Evolutionary conservation across 2,888 invertebrate genomes (phyloP).

Genomic region (Drosophila neotestacea): DNA sequence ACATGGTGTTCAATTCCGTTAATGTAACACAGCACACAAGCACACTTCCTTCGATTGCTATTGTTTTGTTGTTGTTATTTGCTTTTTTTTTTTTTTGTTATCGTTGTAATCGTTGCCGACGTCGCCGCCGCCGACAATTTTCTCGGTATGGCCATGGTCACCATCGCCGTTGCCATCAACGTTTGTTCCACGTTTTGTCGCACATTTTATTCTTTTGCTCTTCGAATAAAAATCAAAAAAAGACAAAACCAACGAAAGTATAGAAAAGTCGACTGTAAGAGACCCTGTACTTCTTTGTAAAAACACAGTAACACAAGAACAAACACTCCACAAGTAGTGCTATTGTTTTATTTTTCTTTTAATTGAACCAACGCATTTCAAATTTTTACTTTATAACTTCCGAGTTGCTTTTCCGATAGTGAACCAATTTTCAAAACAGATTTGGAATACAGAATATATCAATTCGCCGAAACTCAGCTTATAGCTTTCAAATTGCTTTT

Average conservation of each 20-base stretch:
- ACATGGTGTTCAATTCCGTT: constrained; percentile 80
- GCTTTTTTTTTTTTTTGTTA: constrained; percentile 47
- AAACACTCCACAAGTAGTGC: too few relatives aligned
- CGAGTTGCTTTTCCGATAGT: too few relatives aligned
- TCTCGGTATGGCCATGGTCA: constrained; percentile 56
- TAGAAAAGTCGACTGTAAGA: background rate
- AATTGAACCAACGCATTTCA: too few relatives aligned
- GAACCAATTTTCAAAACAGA: too few relatives aligned
- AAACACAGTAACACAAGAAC: too few relatives aligned
- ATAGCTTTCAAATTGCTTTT: too few relatives aligned
- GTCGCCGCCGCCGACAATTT: constrained; percentile 48
- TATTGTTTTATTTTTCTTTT: too few relatives aligned
- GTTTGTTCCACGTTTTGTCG: constrained; percentile 60
- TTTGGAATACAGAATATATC: too few relatives aligned
- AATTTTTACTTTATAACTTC: too few relatives aligned
- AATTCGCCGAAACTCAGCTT: too few relatives aligned
- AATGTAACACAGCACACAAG: constrained; percentile 65
- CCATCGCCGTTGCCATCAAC: constrained; percentile 47
- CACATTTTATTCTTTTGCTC: constrained; percentile 66
- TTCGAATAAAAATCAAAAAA: constrained; percentile 37
- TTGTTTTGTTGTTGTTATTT: constrained; percentile 34
- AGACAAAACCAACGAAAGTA: constrained; percentile 18
- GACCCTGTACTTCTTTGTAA: background rate
- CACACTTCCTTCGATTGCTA: constrained; percentile 31
- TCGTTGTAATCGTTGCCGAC: constrained; percentile 60